Percentiles rank a stretch among this genome's conserved stretches.
These are phyloP conservation scores for Sylvilagus bachmani DNA, from an alignment of 2,113 vertebrate species.

Conservation along the genomic window DNA sequence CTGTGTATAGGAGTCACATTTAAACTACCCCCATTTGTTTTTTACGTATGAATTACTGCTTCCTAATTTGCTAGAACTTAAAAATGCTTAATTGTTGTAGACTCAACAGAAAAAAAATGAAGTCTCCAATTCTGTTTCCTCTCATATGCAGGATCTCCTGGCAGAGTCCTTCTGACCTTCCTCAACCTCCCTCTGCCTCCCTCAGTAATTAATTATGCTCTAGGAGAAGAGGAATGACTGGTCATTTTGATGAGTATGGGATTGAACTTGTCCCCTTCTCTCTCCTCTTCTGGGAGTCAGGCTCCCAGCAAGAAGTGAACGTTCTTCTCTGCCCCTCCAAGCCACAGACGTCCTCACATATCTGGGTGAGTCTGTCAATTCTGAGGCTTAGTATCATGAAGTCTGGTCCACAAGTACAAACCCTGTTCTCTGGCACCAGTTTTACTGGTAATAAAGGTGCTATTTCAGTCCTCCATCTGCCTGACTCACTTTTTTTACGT, in stretches of 20 bases:
- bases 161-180: neutral
- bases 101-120: neutral
- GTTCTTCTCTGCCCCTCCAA: neutral
- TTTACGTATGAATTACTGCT: neutral
- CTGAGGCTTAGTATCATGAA: neutral
- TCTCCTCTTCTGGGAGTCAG: neutral
- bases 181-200: neutral
- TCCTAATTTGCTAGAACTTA: neutral
- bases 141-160: neutral
- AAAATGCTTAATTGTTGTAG: neutral
- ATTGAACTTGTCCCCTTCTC: neutral
- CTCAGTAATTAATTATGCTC: neutral
- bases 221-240: rapidly evolving
- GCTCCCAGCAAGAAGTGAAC: neutral
- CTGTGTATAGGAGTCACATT: neutral
- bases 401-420: neutral
- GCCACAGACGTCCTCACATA: neutral
- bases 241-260: neutral
- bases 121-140: neutral
- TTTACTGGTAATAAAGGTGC: neutral
- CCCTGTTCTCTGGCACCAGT: neutral
- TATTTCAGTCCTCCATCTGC: neutral
- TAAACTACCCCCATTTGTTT: neutral
- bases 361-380: neutral
- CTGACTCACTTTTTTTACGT: neutral